Evolutionary conservation across 2,888 invertebrate genomes (phyloP), one percentile per base, ranked within the genome.

Genomic region (Eupithecia subfuscata): DNA sequence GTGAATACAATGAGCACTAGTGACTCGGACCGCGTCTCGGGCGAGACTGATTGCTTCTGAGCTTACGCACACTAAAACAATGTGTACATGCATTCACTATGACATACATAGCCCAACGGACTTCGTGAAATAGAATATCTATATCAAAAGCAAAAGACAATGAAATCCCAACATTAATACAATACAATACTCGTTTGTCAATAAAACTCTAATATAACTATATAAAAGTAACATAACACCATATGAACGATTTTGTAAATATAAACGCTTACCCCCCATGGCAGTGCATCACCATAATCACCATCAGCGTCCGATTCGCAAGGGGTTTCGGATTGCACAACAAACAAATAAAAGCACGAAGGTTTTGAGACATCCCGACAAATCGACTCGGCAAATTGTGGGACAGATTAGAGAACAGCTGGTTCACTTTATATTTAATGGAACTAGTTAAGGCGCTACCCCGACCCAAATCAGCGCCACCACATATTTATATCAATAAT

Each of bases 261-360:
- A 73, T 72, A 69, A 70, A 69, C 68, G 71, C 71, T 67, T 79
- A 75, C 71, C 75, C 76, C 76, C 73, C 71, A 78, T 72, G 72
- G 78, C 76, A 52, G 8, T 7, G 82, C 60, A 84, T 86, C 83
- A 83, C 79, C 82, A 79, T 45, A 25, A 84, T 86, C 83, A 83
- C 79, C 82, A 79, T 45, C 43, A 14, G 80, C 74, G 78, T 79
- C 77, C 81, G 82, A 83, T 82, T 81, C 71, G 80, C 75, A 83
- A 78, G 81, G 78, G 81, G 82, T 75, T 84, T 84, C 82, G 75
- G 82, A 85, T 87, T 86, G 84, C 85, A 84, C 82, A 84, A 84
- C 83, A 84, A 87, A 86, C 84, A 84, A 85, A 85, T 83, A 83
- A 82, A 84, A 84, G 84, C 71, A 34, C 69, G 70, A 69, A 75